These are phyloP conservation scores for Anthoscopus minutus DNA, from an alignment of 2,113 vertebrate genomes.

Conservation along the genomic window DNA sequence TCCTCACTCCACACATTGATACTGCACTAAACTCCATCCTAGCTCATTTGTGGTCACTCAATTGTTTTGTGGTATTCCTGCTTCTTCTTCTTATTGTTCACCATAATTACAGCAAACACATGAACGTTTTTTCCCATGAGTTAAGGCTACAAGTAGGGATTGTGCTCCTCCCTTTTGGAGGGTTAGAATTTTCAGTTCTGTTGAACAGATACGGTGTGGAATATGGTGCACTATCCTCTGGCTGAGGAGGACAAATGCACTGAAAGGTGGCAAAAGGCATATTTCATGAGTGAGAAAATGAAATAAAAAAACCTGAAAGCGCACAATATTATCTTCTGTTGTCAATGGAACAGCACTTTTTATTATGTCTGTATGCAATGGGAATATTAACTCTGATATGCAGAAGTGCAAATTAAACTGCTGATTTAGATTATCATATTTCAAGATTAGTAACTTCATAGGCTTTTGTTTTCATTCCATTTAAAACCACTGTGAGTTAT, in stretches of 20 bases:
- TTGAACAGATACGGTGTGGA: not conserved
- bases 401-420: slow-evolving; percentile 1
- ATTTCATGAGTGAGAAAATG: not conserved
- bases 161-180: not conserved
- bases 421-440: not conserved
- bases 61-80: not conserved
- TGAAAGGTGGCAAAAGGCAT: not conserved
- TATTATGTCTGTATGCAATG: not conserved
- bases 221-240: not conserved
- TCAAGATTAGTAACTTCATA: not conserved
- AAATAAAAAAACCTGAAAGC: not conserved
- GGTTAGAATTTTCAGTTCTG: not conserved
- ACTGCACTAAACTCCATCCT: not conserved
- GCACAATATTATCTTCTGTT: not conserved
- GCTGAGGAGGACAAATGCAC: not conserved
- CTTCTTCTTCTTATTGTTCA: not conserved
- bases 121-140: not conserved
- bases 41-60: not conserved
- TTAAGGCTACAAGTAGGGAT: not conserved
- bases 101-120: not conserved
- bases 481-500: not conserved
- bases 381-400: not conserved
- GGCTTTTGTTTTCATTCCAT: not conserved
- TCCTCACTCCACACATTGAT: not conserved
- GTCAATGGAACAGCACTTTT: not conserved